Base-by-base conservation (phyloP, 2,113 vertebrate genomes). In the Bufo gargarizans region DNA sequence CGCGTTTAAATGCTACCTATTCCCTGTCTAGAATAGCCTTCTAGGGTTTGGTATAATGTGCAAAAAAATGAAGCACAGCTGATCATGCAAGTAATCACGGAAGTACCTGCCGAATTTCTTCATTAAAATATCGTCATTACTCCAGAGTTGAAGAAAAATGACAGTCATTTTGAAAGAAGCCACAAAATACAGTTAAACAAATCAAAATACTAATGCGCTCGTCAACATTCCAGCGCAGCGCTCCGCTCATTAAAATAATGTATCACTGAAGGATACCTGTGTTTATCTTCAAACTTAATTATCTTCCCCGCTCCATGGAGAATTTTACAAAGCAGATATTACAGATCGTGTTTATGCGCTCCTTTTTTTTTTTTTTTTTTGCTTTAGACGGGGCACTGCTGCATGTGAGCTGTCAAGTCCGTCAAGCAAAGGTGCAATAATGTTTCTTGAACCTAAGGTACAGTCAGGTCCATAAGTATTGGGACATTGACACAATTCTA, bases 1-100 rank as follows among this genome's bases (percentile, higher is more conserved):
- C 72, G 77, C 67, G 79, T 87, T 81, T 71, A 72, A 83, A 84
- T 58, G 78, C 53, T 88, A 77, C 87, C 45, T 83, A 77, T 88
- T 49, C 58, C 47, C n/a, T 65, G 47, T 56, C 58, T 55, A 47
- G 79, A 43, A 67, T 20, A 43, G 49, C 17, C 80, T 82, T 83
- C 45, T 77, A 83, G 55, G 56, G 56, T 14, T 76, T 55, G 4
- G 86, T 63, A 88, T 56, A 72, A 3, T 55, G 58, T 45, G 58
- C 45, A 55, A 55, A 16, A 84, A 82, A 77, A 83, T 83, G 22
- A 76, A 65, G 49, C 69, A 63, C 58, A 83, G 86, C 71, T 53
- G 45, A 83, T 77, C 80, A 83, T 43, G n/a, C 45, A 83, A 19
- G 78, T 87, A 72, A 82, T 83, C 80, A 76, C 59, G 45, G 69